phyloP scores from a whole-genome alignment of 2,888 invertebrate species.

The Gnatocerus cornutus region DNA sequence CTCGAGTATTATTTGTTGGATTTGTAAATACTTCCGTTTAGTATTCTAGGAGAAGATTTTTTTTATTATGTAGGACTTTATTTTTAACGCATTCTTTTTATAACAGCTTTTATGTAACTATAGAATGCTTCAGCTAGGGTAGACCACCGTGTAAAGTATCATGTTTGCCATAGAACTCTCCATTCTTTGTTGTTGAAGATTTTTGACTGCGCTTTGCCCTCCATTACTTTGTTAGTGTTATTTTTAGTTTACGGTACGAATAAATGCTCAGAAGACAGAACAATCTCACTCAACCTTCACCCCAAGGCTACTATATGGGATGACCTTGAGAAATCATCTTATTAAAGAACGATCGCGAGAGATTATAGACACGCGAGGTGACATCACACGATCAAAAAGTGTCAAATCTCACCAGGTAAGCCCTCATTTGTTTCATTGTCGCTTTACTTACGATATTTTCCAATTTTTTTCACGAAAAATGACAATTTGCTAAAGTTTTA shows the following conservation, averaged over 20 bases:
- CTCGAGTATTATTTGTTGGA: conserved; percentile 31
- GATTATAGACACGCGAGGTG: too few species aligned
- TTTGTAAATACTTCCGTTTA: conserved; percentile 39
- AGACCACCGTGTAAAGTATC: conserved; percentile 8
- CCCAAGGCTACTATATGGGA: background rate
- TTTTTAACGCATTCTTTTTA: conserved; percentile 14
- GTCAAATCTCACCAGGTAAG: too few species aligned
- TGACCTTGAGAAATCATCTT: too few species aligned
- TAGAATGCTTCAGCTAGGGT: conserved; percentile 33
- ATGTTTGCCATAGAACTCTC: conserved; percentile 27
- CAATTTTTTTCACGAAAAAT: too few species aligned
- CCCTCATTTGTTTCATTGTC: too few species aligned
- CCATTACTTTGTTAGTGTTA: conserved; percentile 32
- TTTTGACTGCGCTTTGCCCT: conserved; percentile 40
- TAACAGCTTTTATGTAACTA: conserved; percentile 24
- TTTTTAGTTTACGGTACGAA: conserved; percentile 24
- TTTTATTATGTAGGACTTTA: conserved; percentile 17
- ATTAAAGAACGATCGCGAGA: background rate
- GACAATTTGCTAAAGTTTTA: too few species aligned
- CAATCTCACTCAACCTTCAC: too few species aligned
- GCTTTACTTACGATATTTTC: too few species aligned
- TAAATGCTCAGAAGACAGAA: conserved; percentile 32
- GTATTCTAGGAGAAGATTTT: conserved; percentile 34
- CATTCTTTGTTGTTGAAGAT: conserved; percentile 6
- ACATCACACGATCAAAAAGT: too few species aligned